Percentiles rank a stretch among this genome's conserved stretches.
Evolutionary conservation across 2,888 invertebrate genomes (phyloP).

Genomic region (Thelaira solivaga): DNA sequence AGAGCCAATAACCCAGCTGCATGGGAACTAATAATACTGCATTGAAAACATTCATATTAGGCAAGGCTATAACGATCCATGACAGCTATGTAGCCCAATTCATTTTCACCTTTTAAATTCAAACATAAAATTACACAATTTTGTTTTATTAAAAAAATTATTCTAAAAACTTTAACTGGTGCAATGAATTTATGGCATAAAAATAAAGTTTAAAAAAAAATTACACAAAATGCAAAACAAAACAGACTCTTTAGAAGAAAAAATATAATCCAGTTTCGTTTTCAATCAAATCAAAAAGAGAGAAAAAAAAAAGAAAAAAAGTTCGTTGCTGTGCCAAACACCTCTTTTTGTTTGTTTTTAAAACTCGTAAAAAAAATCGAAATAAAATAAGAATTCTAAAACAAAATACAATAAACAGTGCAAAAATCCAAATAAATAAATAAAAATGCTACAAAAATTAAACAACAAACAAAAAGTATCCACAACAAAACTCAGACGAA

Average conservation of each 20-base stretch:
- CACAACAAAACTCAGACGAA: conserved; percentile 55
- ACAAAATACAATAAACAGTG: conserved; percentile 25
- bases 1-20: too few relatives aligned
- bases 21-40: too few relatives aligned
- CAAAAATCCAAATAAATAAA: conserved; percentile 18
- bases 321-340: neutral
- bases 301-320: conserved; percentile 8
- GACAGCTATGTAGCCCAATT: too few relatives aligned
- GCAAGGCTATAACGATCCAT: too few relatives aligned
- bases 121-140: conserved; percentile 5
- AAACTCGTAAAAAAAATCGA: conserved; percentile 17
- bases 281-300: conserved; percentile 48
- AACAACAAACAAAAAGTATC: conserved; percentile 21
- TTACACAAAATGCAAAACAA: neutral
- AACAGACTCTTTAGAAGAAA: neutral
- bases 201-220: neutral
- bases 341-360: neutral
- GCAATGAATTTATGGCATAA: conserved; percentile 8
- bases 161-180: conserved; percentile 30
- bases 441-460: neutral
- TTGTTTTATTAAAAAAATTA: conserved; percentile 6
- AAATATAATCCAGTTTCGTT: conserved; percentile 48
- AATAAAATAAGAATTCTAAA: conserved; percentile 31
- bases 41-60: too few relatives aligned
- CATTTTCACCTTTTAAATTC: neutral